A percentile compares a stretch with the other conserved stretches of the same genome.
phyloP scores from a whole-genome alignment of 2,797 vertebrate genomes.

The Pelochelys cantorii region DNA sequence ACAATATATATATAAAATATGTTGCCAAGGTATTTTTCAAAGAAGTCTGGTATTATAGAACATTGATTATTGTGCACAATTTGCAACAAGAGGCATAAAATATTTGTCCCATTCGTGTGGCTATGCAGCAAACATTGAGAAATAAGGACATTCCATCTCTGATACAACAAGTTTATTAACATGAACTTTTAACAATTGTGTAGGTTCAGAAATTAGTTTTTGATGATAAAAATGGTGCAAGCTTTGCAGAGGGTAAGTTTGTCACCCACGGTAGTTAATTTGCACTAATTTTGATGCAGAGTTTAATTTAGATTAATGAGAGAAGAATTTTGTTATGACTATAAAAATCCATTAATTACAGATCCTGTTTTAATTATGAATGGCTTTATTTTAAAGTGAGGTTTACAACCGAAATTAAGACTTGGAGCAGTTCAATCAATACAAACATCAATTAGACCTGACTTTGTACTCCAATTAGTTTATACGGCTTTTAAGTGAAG shows the following conservation, averaged over 20 bases:
- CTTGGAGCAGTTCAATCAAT: conserved; percentile 72
- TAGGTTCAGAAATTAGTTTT: background rate
- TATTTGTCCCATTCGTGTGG: background rate
- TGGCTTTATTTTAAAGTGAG: conserved; percentile 67
- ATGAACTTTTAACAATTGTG: background rate
- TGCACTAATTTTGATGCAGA: conserved; percentile 62
- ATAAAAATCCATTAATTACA: conserved; percentile 73
- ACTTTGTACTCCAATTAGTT: conserved; percentile 71
- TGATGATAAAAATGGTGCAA: conserved; percentile 41
- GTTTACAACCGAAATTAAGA: conserved; percentile 68
- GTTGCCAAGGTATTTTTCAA: background rate
- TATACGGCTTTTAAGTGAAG: conserved; percentile 54
- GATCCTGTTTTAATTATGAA: conserved; percentile 76
- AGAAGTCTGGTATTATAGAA: background rate
- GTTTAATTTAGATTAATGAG: conserved; percentile 77
- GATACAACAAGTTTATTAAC: background rate
- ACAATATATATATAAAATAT: background rate
- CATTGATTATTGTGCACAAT: background rate
- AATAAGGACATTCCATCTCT: background rate
- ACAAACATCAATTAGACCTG: conserved; percentile 74
- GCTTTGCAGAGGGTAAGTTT: conserved; percentile 39
- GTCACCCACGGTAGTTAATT: conserved; percentile 52
- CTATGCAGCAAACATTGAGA: background rate
- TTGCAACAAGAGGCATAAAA: background rate
- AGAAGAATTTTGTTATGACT: conserved; percentile 64